Conservation (phyloP, 2,797 vertebrate genomes). For the Hydrophis major region DNA sequence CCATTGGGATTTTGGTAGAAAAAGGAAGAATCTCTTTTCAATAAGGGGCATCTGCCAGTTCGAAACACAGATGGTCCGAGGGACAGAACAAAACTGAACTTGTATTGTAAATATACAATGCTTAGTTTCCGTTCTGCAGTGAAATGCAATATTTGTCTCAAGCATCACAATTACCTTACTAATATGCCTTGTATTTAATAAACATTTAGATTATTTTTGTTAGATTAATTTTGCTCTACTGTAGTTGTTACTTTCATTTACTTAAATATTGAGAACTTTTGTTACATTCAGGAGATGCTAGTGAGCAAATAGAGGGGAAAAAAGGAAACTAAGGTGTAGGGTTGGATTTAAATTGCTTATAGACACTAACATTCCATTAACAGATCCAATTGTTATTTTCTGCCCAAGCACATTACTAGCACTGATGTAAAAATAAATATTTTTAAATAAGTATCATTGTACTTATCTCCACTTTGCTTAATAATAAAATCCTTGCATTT, state of each 20-base stretch:
- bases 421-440: not conserved
- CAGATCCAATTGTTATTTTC: not conserved
- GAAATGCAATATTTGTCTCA: not conserved
- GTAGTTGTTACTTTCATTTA: not conserved
- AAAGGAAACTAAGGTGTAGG: not conserved
- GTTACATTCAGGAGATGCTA: not conserved
- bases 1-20: not conserved
- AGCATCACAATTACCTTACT: not conserved
- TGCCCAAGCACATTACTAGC: not conserved
- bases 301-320: no score
- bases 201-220: not conserved
- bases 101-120: not conserved
- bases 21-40: not conserved
- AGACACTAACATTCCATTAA: not conserved
- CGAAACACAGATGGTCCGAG: not conserved
- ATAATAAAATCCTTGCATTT: not conserved
- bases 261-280: not conserved
- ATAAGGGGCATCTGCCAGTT: not conserved
- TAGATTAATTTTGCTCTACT: not conserved
- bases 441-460: not conserved
- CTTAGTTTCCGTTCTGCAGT: not conserved
- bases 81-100: not conserved
- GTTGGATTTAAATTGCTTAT: not conserved
- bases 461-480: not conserved
- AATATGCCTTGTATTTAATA: not conserved